Evolutionary conservation across 2,113 vertebrate genomes (phyloP), one percentile per base, ranked within the genome.

Genomic region (Toxotes chatareus): DNA sequence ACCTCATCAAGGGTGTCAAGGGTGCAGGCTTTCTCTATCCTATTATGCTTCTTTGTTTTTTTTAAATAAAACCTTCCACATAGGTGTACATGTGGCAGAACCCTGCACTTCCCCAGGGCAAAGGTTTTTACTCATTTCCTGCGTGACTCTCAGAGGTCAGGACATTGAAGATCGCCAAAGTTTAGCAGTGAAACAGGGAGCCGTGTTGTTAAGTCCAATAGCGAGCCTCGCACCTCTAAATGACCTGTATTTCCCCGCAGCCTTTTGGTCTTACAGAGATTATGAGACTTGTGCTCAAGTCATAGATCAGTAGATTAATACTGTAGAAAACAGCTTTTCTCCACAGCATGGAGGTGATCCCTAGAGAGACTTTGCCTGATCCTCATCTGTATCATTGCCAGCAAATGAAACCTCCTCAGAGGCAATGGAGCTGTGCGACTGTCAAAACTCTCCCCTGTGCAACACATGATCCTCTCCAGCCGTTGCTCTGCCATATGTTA

Each of bases 401-500:
- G 66, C 56, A 83, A 85, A 90, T 84, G 80, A 92, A 80, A 76
- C 21, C 59, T 34, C 84, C 63, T 67, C 7, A 61, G 88, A 86
- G 83, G 31, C 76, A 74, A 84, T 60, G 73, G 77, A 84, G 73
- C 84, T 66, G 44, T 46, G 84, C 9, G 61, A 71, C 85, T 93
- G 92, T 92, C 89, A 91, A 85, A 87, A 53, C 62, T n/a, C 63
- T 82, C 81, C 84, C 88, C 53, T 59, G 79, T 84, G 86, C 78
- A 49, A 87, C 85, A 67, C 66, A 31, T 36, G 49, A 72, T 88
- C 83, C 32, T 78, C 82, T 81, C 71, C 77, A 75, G 86, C 65
- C 66, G 79, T 67, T 66, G 80, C 64, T 49, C 38, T 62, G 79
- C 92, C 93, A 92, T 92, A 93, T 94, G 90, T 87, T 86, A 71